These are phyloP conservation scores for Cervus canadensis DNA, from an alignment of 2,113 vertebrate genomes.

Conservation along the genomic window DNA sequence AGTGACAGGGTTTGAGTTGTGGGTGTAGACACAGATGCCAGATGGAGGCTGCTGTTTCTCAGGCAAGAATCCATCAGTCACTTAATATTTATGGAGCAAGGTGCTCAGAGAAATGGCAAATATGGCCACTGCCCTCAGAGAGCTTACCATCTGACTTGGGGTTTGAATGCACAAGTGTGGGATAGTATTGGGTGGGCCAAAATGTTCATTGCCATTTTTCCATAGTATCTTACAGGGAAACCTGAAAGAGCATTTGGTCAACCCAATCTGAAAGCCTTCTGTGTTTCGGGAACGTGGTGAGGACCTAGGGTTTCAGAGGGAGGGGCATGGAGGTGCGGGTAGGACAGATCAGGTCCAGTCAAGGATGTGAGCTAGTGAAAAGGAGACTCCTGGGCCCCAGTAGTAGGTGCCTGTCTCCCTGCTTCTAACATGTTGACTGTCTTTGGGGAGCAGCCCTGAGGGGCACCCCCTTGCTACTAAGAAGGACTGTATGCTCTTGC, in stretches of 20 bases:
- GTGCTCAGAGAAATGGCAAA: neutral
- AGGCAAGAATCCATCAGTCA: neutral
- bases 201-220: neutral
- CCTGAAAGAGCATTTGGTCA: neutral
- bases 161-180: neutral
- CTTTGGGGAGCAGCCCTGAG: neutral
- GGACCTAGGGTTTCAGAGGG: neutral
- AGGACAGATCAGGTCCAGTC: neutral
- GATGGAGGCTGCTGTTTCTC: neutral
- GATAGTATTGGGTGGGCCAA: neutral
- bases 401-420: accelerated
- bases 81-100: neutral
- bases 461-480: neutral
- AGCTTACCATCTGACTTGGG: neutral
- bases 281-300: accelerated
- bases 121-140: neutral
- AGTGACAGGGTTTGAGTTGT: neutral
- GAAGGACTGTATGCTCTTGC: neutral
- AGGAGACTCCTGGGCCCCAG: neutral
- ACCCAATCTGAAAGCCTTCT: neutral
- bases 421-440: neutral
- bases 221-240: neutral
- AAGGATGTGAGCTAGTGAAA: neutral
- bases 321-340: accelerated
- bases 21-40: neutral